Evolutionary conservation across 2,888 invertebrate species (phyloP), one percentile per base, ranked within the genome.

Genomic region (Heliconius sara): DNA sequence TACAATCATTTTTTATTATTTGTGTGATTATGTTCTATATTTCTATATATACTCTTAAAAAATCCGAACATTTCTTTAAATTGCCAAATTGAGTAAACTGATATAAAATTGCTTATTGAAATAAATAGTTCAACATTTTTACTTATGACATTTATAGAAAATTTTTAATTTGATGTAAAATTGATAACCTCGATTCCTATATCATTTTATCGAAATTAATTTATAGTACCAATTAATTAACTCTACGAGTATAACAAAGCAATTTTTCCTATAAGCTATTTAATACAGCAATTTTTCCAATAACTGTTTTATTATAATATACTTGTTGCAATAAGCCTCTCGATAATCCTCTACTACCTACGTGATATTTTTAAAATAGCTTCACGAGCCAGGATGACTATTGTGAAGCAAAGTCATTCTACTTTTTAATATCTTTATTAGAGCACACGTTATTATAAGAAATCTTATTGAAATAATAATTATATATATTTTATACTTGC

Each of bases 221-320:
- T 16, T 6, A 19, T 6, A 19, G 19, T 52, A 52, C 7, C 2
- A 52, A 52, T 52, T 52, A 52, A 19, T 19, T 19, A 19, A 6
- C 2, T 52, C 34, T 34, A 30, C 4, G 27, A 30, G 4, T 34
- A 34, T 34, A 34, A 34, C 7, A 34, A 34, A 34, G 34, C 1
- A 34, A 47, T 47, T 47, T 16, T 47, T 6, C 52, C 19, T 52
- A 60, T 60, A 10, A 60, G 57, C 57, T 60, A 3, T 19, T n/a
- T 60, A 60, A n/a, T 60, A n/a, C 19, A 60, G 57, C 57, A n/a
- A n/a, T n/a, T 60, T 57, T 60, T 60, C 57, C 57, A 60, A n/a
- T 60, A 60, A 60, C 80, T 66, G 30, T 66, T 66, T 66, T 19
- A 39, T 60, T 60, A 60, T 52, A 52, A 66, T 66, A 66, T 66